Conservation (phyloP, 2,797 vertebrate genomes). For the Hyperoplus immaculatus region DNA sequence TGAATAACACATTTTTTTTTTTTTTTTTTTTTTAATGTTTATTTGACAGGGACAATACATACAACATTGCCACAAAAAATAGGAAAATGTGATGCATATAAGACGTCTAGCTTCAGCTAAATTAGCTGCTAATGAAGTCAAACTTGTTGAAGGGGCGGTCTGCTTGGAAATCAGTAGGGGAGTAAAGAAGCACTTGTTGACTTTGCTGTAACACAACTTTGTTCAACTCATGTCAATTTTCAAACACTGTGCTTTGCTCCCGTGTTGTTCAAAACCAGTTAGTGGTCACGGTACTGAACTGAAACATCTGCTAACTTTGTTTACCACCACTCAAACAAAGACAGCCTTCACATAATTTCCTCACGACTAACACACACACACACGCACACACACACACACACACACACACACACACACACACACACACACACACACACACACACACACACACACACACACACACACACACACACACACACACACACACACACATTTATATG, state of each 20-base stretch:
- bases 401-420: not conserved
- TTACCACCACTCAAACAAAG: constrained; percentile 61
- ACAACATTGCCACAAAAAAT: too few relatives aligned
- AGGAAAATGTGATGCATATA: too few relatives aligned
- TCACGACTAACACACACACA: constrained; percentile 32
- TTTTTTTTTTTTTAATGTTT: too few relatives aligned
- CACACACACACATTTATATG: not conserved
- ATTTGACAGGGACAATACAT: too few relatives aligned
- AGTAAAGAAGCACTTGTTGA: constrained; percentile 6
- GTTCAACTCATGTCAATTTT: constrained; percentile 22
- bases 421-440: not conserved
- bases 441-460: not conserved
- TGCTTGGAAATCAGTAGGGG: constrained; percentile 14
- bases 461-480: not conserved
- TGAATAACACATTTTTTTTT: constrained; percentile 28
- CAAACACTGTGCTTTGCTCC: constrained; percentile 35
- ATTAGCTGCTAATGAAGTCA: constrained; percentile 53
- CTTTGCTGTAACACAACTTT: constrained; percentile 12
- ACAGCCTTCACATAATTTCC: constrained; percentile 56
- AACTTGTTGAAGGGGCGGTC: constrained; percentile 57
- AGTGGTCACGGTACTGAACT: constrained; percentile 35
- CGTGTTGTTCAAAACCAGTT: constrained; percentile 21
- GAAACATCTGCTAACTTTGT: constrained; percentile 66
- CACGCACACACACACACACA: constrained; percentile 25
- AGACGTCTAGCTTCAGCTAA: too few relatives aligned